Evolutionary conservation across 2,888 invertebrate species (phyloP).

Genomic region (Choristoneura rosaceana): DNA sequence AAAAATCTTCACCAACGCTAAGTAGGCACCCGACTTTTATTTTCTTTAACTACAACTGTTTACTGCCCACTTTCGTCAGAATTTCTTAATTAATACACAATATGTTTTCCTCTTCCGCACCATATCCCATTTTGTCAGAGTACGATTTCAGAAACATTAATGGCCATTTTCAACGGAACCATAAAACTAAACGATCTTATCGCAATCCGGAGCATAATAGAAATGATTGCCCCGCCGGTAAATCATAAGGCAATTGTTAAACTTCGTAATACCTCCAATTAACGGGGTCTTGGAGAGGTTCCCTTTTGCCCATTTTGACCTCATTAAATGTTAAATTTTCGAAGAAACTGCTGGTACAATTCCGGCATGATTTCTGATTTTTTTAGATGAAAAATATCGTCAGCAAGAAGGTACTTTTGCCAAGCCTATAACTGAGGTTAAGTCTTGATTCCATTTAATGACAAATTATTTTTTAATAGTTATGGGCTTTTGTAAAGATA

Average conservation of each 20-base stretch:
- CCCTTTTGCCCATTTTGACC: slow-evolving; percentile 12
- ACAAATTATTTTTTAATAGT: too few species aligned
- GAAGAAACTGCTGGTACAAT: background rate
- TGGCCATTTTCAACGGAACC: slow-evolving; percentile 17
- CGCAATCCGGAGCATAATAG: slow-evolving; percentile 25
- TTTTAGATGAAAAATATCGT: background rate
- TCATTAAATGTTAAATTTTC: slow-evolving; percentile 3
- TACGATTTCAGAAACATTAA: slow-evolving; percentile 15
- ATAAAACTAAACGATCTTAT: slow-evolving; percentile 31
- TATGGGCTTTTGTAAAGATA: too few species aligned
- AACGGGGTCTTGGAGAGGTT: slow-evolving; percentile 19
- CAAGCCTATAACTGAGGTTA: too few species aligned
- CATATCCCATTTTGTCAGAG: background rate
- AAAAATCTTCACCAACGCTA: too few species aligned
- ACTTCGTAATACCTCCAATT: slow-evolving; percentile 34
- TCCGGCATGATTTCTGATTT: background rate
- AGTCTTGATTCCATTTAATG: too few species aligned
- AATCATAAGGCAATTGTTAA: slow-evolving; percentile 36
- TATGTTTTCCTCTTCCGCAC: slow-evolving; percentile 1
- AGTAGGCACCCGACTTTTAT: too few species aligned
- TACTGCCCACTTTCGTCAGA: background rate
- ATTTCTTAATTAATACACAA: background rate
- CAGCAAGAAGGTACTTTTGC: too few species aligned
- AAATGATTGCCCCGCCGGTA: slow-evolving; percentile 27
- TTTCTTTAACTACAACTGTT: background rate